phyloP scores from a whole-genome alignment of 2,888 invertebrate species.

The Dysmachus trigonus region DNA sequence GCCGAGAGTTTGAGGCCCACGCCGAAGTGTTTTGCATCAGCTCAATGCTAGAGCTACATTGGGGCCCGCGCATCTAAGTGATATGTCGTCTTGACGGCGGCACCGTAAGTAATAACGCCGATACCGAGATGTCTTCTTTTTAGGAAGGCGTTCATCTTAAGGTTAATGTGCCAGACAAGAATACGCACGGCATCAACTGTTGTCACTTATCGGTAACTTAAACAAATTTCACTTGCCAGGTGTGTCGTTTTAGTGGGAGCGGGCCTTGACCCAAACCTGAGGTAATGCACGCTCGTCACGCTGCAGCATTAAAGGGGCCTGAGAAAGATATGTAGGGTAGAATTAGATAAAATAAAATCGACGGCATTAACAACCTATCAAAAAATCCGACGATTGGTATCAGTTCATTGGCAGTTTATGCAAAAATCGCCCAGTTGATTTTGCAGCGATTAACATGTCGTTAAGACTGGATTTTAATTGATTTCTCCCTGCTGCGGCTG shows the following conservation, averaged over 20 bases:
- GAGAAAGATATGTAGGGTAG: not conserved
- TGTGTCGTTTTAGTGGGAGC: not conserved
- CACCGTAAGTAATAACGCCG: not conserved
- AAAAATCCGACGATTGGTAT: not conserved
- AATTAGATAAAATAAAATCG: not conserved
- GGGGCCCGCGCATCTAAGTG: not conserved
- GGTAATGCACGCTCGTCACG: not conserved
- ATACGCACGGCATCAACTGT: not conserved
- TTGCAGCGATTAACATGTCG: conserved; percentile 6
- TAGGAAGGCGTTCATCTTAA: conserved; percentile 6
- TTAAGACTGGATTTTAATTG: conserved; percentile 8
- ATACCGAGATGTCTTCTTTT: not conserved
- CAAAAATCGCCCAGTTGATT: not conserved
- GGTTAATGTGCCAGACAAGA: not conserved
- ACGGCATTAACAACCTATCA: not conserved
- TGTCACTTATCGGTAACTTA: not conserved
- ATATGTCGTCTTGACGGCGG: not conserved
- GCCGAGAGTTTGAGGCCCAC: not conserved
- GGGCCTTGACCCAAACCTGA: not conserved
- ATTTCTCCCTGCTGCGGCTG: conserved; percentile 1
- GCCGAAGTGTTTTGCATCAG: not conserved
- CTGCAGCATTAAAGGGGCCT: not conserved
- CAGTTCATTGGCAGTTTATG: not conserved
- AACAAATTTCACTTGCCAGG: not conserved
- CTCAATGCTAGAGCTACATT: not conserved